These are phyloP conservation scores for Drosophila busckii DNA, from an alignment of 1,140 invertebrate species.

Conservation along the genomic window DNA sequence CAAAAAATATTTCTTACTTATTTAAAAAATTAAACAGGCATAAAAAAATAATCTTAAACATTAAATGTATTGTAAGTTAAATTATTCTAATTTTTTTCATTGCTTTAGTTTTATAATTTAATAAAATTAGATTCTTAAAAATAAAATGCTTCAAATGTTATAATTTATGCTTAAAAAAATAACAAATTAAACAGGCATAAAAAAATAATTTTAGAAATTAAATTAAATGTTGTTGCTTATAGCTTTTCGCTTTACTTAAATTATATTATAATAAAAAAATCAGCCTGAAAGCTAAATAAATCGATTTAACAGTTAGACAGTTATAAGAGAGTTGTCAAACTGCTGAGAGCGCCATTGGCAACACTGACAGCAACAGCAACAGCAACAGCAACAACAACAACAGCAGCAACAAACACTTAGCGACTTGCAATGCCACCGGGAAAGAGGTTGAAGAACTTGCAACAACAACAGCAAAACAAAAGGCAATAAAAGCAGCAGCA, in stretches of 20 bases:
- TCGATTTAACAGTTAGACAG: no score
- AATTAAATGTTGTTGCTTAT: conserved; percentile 4
- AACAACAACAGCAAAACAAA: conserved; percentile 36
- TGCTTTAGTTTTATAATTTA: no score
- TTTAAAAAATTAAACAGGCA: no score
- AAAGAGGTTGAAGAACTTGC: conserved; percentile 38
- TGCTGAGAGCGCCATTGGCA: conserved; percentile 12
- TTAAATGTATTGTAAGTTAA: no score
- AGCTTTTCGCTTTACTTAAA: conserved; percentile 2
- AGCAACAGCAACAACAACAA: background rate
- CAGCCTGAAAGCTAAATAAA: conserved; percentile 14
- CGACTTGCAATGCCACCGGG: no score
- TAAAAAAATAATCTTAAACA: no score
- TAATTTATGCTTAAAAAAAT: no score
- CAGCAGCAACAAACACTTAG: conserved; percentile 20
- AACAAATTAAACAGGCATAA: no score
- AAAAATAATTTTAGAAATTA: conserved; percentile 4
- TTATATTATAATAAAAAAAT: conserved; percentile 3
- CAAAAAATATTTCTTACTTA: no score
- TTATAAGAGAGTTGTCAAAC: conserved; percentile 41
- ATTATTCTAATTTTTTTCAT: no score
- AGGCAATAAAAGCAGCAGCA: conserved; percentile 37
- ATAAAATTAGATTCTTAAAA: no score
- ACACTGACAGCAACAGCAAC: conserved; percentile 29
- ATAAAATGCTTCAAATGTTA: no score